A percentile compares a stretch with the other conserved stretches of the same genome.
These are phyloP conservation scores for Typhlomys cinereus DNA, from an alignment of 2,113 vertebrate species.

Conservation along the genomic window DNA sequence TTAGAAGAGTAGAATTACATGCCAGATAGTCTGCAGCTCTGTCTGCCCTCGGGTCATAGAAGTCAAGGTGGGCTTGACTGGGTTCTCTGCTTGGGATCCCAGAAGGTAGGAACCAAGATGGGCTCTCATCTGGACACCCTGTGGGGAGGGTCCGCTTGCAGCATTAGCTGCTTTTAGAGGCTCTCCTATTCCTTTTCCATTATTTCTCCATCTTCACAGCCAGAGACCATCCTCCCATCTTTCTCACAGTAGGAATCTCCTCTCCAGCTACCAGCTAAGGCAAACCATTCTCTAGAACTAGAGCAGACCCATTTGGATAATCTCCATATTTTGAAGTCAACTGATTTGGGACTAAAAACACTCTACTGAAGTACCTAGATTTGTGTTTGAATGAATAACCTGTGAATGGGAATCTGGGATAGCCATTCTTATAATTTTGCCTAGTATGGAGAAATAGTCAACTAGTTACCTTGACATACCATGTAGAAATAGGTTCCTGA, in stretches of 20 bases:
- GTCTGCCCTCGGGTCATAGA: neutral
- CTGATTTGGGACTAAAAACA: neutral
- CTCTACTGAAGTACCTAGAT: neutral
- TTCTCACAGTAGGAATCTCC: slow-evolving; percentile 4
- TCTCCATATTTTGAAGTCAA: slow-evolving; percentile 1
- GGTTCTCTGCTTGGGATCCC: neutral
- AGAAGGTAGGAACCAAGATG: neutral
- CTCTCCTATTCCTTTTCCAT: neutral
- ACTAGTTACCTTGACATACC: neutral
- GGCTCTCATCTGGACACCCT: neutral
- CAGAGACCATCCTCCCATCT: neutral
- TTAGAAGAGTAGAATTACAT: neutral
- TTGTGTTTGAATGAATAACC: neutral
- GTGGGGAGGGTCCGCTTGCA: neutral
- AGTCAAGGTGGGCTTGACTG: neutral
- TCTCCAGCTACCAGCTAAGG: neutral
- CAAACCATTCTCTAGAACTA: slow-evolving; percentile 30
- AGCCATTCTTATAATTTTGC: neutral
- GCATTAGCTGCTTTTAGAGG: neutral
- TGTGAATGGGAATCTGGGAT: neutral
- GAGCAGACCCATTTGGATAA: neutral
- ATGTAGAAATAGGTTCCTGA: neutral
- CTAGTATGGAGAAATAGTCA: neutral
- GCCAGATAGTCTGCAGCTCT: neutral
- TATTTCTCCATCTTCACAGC: neutral